Base-by-base conservation (phyloP, 2,888 invertebrate genomes). In the Zygothrica quintamaculata region DNA sequence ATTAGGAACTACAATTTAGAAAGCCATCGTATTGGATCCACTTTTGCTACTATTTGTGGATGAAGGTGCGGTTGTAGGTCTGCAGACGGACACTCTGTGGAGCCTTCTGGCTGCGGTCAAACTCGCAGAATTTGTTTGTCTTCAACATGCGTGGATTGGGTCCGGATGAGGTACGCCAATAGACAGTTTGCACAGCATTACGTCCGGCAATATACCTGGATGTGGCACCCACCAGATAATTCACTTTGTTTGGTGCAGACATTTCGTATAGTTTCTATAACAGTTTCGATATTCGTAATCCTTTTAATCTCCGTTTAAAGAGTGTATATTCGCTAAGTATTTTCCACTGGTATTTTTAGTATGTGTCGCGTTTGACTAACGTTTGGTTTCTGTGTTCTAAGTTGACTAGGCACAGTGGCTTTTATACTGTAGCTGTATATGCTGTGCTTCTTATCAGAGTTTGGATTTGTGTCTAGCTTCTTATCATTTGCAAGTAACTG, bases 131-230 rank as follows among this genome's bases (percentile, higher is more conserved):
- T 76, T 92, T 93, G 4, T 93, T 92, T 7, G 93, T 93, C 85
- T 92, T 93, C 51, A 93, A 81, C 56, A 93, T 91, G 7, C 92
- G 92, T 26, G 92, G 92, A 68, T 90, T 91, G 44, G 88, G 76
- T 3, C 92, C 92, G 37, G 93, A 92, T 3, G 87, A 82, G 31
- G 87, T 68, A 79, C 95, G 92, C 95, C 95, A 95, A 84, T 95
- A 95, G 0, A 95, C 94, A 0, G 95, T 95, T 87, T 95, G 95
- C 15, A 95, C 93, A 0, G 95, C 95, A 82, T 95, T 94, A 62
- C 94, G 93, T 44, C 95, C 94, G 44, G 94, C 94, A 72, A 95
- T 94, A 89, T 94, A 95, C 58, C 95, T 93, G 13, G 94, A 94
- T 34, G 95, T 93, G 72, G 94, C 93, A 77, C 95, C 94, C 66